phyloP scores from a whole-genome alignment of 2,113 vertebrate genomes.

The Brienomyrus longianalis region DNA sequence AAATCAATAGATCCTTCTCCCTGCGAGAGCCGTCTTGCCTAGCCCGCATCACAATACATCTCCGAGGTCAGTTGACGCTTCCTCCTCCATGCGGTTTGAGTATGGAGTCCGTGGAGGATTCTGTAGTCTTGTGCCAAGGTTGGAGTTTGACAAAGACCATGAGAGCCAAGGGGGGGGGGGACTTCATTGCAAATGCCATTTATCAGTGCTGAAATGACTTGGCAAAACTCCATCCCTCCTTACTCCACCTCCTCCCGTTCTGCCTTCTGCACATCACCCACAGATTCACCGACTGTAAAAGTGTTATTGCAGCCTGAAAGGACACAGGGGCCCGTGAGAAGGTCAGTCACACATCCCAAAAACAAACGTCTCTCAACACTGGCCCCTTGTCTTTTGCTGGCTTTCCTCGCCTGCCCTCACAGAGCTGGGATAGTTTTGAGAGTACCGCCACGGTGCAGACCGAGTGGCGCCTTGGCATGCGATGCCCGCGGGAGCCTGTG shows the following conservation, averaged over 20 bases:
- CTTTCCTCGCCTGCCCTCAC: constrained; percentile 16
- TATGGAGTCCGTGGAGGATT: not conserved
- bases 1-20: not conserved
- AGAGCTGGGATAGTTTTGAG: not conserved
- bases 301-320: not conserved
- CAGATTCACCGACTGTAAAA: not conserved
- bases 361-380: not conserved
- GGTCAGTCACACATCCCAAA: constrained; percentile 15
- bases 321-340: not conserved
- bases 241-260: constrained; percentile 17
- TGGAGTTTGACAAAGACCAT: constrained; percentile 31
- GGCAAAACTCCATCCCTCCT: constrained; percentile 31
- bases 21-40: constrained; percentile 14
- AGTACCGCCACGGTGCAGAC: not conserved
- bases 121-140: constrained; percentile 41
- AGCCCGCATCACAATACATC: not conserved
- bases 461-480: not conserved
- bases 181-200: constrained; percentile 60
- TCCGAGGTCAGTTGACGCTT: not conserved
- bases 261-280: constrained; percentile 7
- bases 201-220: constrained; percentile 53
- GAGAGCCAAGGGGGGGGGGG: constrained; percentile 45
- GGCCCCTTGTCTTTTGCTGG: not conserved
- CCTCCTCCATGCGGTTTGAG: not conserved
- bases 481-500: not conserved